phyloP scores from a whole-genome alignment of 2,888 invertebrate species.

The Cataglyphis albicans region DNA sequence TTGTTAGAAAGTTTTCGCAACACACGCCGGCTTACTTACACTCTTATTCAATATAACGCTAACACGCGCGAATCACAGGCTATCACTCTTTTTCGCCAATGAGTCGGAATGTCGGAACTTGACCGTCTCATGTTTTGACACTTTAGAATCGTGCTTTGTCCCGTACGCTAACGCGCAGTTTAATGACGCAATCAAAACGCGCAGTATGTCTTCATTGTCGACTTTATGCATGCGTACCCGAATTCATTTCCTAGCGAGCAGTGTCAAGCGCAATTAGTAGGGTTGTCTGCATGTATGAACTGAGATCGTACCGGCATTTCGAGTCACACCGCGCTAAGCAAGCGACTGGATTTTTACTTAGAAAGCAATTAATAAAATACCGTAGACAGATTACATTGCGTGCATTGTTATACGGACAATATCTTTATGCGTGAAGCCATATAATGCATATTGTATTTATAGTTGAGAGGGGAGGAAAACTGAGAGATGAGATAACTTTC shows the following conservation, averaged over 20 bases:
- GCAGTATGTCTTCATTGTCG: conserved; percentile 65
- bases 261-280: conserved; percentile 72
- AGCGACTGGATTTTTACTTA: conserved; percentile 41
- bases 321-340: background rate
- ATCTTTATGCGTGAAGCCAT: background rate
- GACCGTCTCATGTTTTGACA: conserved; percentile 63
- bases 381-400: conserved; percentile 19
- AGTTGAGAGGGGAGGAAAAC: background rate
- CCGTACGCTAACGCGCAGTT: conserved; percentile 49
- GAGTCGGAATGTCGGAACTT: conserved; percentile 39
- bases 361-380: conserved; percentile 29
- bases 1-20: conserved; percentile 59
- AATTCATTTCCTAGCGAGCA: conserved; percentile 48
- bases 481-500: background rate
- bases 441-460: conserved; percentile 6
- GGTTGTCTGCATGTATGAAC: conserved; percentile 61
- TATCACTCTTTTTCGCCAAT: conserved; percentile 50
- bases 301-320: conserved; percentile 49
- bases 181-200: conserved; percentile 69
- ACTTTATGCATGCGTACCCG: conserved; percentile 48
- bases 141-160: conserved; percentile 60
- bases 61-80: conserved; percentile 28
- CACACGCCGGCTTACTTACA: conserved; percentile 22
- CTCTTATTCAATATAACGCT: conserved; percentile 54
- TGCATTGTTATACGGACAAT: conserved; percentile 29